Base-by-base conservation (phyloP, 2,888 invertebrate genomes). In the Mesorhabditis sp. region DNA sequence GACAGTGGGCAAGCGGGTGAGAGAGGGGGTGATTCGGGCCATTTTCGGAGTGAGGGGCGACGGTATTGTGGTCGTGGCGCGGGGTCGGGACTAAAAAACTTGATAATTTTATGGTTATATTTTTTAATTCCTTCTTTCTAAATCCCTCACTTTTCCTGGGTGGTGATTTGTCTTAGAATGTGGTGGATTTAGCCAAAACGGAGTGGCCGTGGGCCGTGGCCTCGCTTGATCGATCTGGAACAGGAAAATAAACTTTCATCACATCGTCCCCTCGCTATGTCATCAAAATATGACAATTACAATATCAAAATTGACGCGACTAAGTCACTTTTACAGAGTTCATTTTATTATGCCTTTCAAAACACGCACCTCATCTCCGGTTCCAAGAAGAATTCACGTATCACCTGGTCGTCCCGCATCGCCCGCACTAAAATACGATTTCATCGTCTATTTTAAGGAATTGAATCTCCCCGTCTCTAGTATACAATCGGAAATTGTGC, bases 151-250 rank as follows among this genome's bases (percentile, higher is more conserved):
- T 28, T 28, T 28, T 28, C 28, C 28, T 28, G 28, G 28, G 28
- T 28, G 28, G 28, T 28, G 28, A 28, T 28, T 28, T 28, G 28
- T 28, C 28, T 28, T 28, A 28, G 28, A 28, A 28, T 28, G 28
- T 28, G 28, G 28, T 28, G 28, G 28, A 28, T 28, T 50, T 50
- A 50, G 58, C 58, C 58, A n/a, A 50, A 50, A 13, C 58, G 58
- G 58, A 50, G 58, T 50, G 58, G 58, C n/a, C 58, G 7, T 50
- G 58, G 58, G 58, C 58, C 58, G 58, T 50, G 58, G 58, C 58
- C 58, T 50, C 58, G 7, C 58, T 50, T 50, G 58, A 13, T 50
- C 58, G 58, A 50, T 50, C 58, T 50, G 58, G n/a, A 50, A 50
- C 7, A 28, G 28, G 28, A 28, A 28, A 28, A 28, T 28, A 28